Conservation (phyloP, 2,888 invertebrate species). For the Phaonia tiefii region DNA sequence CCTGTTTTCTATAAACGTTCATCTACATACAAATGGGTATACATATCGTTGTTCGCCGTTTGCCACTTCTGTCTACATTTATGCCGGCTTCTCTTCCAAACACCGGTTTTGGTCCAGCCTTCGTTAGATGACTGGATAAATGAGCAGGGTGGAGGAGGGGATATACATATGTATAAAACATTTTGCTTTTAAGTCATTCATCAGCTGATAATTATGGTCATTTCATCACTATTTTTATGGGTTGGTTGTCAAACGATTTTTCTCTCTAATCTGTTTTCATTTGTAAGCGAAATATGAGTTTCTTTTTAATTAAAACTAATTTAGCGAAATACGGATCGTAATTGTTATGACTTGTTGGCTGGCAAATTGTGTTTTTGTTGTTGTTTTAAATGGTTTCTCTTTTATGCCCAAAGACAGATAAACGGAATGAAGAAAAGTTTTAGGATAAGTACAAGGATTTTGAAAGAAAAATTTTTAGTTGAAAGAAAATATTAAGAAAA, state of each 20-base stretch:
- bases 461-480: too few relatives aligned
- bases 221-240: conserved; percentile 56
- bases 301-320: conserved; percentile 40
- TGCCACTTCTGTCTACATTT: conserved; percentile 19
- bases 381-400: conserved; percentile 23
- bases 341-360: background rate
- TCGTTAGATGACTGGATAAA: too few relatives aligned
- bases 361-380: too few relatives aligned
- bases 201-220: conserved; percentile 48
- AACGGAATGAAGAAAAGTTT: background rate
- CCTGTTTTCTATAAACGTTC: conserved; percentile 26
- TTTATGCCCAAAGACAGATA: background rate
- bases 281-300: conserved; percentile 7
- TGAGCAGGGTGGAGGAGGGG: too few relatives aligned
- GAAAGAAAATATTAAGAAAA: too few relatives aligned
- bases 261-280: conserved; percentile 26
- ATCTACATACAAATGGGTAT: background rate
- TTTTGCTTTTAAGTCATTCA: conserved; percentile 39
- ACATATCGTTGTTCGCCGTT: background rate
- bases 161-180: conserved; percentile 34
- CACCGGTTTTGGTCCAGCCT: background rate
- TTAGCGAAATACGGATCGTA: background rate
- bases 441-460: too few relatives aligned
- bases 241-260: conserved; percentile 37
- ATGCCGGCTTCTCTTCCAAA: background rate